Evolutionary conservation across 2,797 vertebrate genomes (phyloP), one percentile per base, ranked within the genome.

Genomic region (Coluber constrictor): DNA sequence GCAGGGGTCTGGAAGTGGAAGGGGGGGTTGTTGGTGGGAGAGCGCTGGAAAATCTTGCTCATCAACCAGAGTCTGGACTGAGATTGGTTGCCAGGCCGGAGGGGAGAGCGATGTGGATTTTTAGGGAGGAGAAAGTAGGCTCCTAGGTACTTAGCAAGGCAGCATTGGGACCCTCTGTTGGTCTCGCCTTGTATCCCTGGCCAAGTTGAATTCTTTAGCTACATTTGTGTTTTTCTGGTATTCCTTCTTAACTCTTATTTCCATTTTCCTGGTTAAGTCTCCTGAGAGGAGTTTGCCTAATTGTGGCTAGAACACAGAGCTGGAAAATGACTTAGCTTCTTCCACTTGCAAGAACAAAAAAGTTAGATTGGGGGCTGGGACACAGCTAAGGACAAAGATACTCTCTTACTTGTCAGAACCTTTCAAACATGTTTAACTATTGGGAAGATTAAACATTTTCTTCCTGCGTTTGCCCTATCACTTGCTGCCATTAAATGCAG

Each of bases 31-130:
- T 56, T 56, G 61, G n/a, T 43, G 93, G 59, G 87, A 63, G 83
- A 37, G 43, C 15, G 32, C 70, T 93, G 90, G 90, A 93, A 93
- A 93, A 93, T 66, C 93, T 91, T 4, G 70, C 93, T 93, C 93
- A 91, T 91, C 93, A 32, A 51, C 90, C 87, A 91, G 90, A 91
- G 18, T 8, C 25, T 54, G 89, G 90, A 61, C 70, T 89, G 66
- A 90, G 92, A 87, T 91, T 59, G 11, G 70, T 91, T 60, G 23
- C 87, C 55, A 7, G 51, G 87, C 87, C 1, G 0, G 20, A n/a
- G 43, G 61, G 43, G 43, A 63, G 90, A 63, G 25, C 1, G 16
- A 7, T 29, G 56, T 91, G 27, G 12, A 32, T 90, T 93, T 93
- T 93, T 43, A 27, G 29, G n/a, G 25, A 89, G 47, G 47, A 56